Conservation (phyloP, 2,888 invertebrate species). For the Scaptomyza polygonia region DNA sequence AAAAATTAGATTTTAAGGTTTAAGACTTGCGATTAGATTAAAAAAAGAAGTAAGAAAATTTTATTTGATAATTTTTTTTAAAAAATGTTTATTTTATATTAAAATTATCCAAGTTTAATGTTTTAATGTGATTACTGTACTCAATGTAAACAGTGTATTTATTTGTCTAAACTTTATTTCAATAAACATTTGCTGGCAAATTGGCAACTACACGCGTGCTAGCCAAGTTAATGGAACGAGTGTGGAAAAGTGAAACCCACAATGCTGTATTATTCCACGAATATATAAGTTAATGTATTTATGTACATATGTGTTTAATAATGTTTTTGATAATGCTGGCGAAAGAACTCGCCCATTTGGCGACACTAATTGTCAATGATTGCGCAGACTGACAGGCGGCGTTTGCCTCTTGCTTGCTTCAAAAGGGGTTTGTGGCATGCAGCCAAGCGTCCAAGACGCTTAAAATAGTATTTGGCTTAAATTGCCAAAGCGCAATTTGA, state of each 20-base stretch:
- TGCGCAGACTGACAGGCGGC: constrained; percentile 24
- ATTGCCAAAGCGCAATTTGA: constrained; percentile 80
- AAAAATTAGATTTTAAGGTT: too few species aligned
- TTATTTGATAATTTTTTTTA: too few species aligned
- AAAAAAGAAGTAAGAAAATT: too few species aligned
- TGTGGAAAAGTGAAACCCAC: constrained; percentile 68
- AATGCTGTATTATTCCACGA: constrained; percentile 20
- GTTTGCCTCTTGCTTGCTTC: constrained; percentile 9
- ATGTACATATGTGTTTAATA: constrained; percentile 5
- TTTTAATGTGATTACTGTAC: not conserved
- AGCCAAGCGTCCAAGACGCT: constrained; percentile 47
- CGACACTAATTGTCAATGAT: constrained; percentile 77
- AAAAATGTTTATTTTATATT: too few species aligned
- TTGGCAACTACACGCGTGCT: constrained; percentile 71
- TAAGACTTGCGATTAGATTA: too few species aligned
- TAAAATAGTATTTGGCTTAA: constrained; percentile 73
- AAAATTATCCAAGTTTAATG: too few species aligned
- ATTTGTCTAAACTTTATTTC: constrained; percentile 55
- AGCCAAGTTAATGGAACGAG: constrained; percentile 56
- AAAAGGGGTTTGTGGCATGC: constrained; percentile 17
- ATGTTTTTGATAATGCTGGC: constrained; percentile 48
- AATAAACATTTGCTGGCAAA: constrained; percentile 66
- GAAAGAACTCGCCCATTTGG: constrained; percentile 68
- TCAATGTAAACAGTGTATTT: constrained; percentile 16
- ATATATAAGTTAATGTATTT: not conserved